Conservation (phyloP, 2,888 invertebrate species). For the Harpalus rubripes region DNA sequence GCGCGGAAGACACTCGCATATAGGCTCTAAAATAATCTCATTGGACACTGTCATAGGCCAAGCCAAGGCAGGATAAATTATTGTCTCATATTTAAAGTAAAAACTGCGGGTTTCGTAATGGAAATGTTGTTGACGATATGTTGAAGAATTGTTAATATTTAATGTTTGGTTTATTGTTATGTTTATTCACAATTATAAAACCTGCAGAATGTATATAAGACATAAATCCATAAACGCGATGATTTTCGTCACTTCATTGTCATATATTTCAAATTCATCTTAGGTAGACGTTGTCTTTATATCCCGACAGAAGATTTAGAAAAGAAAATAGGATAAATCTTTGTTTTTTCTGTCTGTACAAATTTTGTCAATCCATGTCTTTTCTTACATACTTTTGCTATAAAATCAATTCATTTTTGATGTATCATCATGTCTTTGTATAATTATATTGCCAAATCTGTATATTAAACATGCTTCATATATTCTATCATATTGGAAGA, state of each 20-base stretch:
- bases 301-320: too few relatives aligned
- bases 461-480: too few relatives aligned
- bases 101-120: slow-evolving; percentile 57
- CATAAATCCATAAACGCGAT: not conserved
- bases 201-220: slow-evolving; percentile 49
- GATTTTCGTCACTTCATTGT: not conserved
- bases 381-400: too few relatives aligned
- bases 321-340: too few relatives aligned
- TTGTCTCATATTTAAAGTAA: slow-evolving; percentile 58
- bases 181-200: slow-evolving; percentile 50
- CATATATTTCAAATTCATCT: not conserved
- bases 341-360: too few relatives aligned
- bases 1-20: slow-evolving; percentile 70
- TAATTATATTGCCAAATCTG: too few relatives aligned
- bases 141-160: slow-evolving; percentile 45
- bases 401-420: too few relatives aligned
- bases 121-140: slow-evolving; percentile 41
- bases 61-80: slow-evolving; percentile 53
- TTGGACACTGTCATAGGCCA: slow-evolving; percentile 2
- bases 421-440: too few relatives aligned
- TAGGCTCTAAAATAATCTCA: slow-evolving; percentile 60
- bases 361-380: too few relatives aligned
- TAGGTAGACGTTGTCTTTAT: not conserved
- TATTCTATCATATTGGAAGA: too few relatives aligned
- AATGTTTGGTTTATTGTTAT: slow-evolving; percentile 47